Evolutionary conservation across 2,888 invertebrate species (phyloP).

Genomic region (Beris morrisii): DNA sequence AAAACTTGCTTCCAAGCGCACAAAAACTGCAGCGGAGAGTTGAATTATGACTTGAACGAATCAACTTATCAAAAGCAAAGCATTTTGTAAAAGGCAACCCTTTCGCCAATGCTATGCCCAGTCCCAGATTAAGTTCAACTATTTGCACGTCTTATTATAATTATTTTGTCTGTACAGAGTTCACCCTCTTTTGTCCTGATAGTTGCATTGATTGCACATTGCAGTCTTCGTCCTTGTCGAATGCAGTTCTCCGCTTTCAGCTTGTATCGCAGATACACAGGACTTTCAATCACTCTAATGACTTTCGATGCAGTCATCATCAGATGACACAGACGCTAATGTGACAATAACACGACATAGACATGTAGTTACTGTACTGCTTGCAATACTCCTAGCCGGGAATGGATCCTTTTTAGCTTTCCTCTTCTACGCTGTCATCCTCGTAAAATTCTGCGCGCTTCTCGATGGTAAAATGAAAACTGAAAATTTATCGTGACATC

Average conservation of each 20-base stretch:
- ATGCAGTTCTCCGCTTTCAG: constrained; percentile 14
- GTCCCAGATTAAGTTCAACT: no score
- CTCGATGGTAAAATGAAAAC: background rate
- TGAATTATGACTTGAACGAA: no score
- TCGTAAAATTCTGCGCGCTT: background rate
- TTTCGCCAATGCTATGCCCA: no score
- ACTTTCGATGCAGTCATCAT: constrained; percentile 34
- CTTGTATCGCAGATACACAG: no score
- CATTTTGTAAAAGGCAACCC: no score
- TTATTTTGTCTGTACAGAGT: no score
- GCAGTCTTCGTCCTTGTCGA: constrained; percentile 8
- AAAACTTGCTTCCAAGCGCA: background rate
- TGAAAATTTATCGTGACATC: constrained; percentile 16
- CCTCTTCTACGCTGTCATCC: background rate
- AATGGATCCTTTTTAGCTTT: constrained; percentile 21
- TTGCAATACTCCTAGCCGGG: constrained; percentile 15
- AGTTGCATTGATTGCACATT: constrained; percentile 1
- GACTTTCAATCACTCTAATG: constrained; percentile 34
- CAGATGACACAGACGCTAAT: constrained; percentile 33
- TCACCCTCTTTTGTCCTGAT: no score
- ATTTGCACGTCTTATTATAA: no score
- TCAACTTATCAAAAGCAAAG: no score
- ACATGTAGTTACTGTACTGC: constrained; percentile 16
- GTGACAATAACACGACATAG: constrained; percentile 35
- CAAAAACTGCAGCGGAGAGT: no score